Percentiles rank a stretch among this genome's conserved stretches.
phyloP scores from a whole-genome alignment of 2,888 invertebrate species.

The Agrochola macilenta region DNA sequence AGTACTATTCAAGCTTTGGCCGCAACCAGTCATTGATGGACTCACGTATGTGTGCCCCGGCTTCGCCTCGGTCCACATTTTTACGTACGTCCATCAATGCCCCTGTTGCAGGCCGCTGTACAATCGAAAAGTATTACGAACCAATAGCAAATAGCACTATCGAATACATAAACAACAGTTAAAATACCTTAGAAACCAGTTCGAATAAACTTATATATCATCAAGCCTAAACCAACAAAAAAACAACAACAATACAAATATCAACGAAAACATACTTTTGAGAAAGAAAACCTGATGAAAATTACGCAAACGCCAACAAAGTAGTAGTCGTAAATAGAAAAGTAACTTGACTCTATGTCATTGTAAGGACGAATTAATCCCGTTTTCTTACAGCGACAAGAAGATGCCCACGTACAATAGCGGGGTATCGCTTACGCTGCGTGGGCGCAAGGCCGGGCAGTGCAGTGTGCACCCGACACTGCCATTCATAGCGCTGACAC shows the following conservation, averaged over 20 bases:
- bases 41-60: no score
- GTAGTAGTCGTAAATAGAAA: background rate
- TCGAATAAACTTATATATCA: background rate
- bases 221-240: background rate
- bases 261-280: background rate
- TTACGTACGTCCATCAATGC: no score
- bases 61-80: no score
- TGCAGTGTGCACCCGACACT: conserved; percentile 43
- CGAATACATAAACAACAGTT: background rate
- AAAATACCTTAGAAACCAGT: background rate
- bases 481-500: conserved; percentile 60
- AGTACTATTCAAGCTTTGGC: no score
- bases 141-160: no score
- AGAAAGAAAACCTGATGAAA: background rate
- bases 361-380: conserved; percentile 47
- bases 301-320: background rate
- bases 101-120: no score
- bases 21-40: no score
- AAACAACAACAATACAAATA: no score
- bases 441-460: conserved; percentile 73
- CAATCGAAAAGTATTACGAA: no score
- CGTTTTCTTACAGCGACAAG: conserved; percentile 35
- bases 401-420: conserved; percentile 55
- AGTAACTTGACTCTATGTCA: conserved; percentile 8
- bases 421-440: conserved; percentile 57